Conservation (phyloP, 2,888 invertebrate genomes). For the Trachelus stipa region DNA sequence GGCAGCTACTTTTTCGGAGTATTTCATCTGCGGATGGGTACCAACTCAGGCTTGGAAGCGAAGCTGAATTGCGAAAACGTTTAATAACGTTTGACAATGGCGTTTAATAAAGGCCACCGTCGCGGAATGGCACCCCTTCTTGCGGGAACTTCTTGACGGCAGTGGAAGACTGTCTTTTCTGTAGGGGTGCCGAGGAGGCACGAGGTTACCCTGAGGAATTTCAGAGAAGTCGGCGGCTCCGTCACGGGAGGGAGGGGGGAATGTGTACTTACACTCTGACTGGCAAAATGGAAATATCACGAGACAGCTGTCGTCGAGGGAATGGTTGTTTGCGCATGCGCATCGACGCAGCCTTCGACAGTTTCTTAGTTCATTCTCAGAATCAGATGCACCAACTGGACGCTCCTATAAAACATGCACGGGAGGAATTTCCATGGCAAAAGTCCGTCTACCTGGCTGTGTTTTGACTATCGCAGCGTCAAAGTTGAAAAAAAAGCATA, state of each 20-base stretch:
- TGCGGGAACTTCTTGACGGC: neutral
- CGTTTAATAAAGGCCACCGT: neutral
- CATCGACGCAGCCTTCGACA: neutral
- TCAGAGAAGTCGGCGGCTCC: neutral
- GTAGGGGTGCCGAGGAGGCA: neutral
- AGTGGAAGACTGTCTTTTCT: neutral
- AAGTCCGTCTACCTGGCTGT: neutral
- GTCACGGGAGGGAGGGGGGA: neutral
- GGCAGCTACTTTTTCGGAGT: neutral
- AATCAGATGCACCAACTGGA: neutral
- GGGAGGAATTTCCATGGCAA: neutral
- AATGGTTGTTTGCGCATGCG: neutral
- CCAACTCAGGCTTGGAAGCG: neutral
- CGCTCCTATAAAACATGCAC: neutral
- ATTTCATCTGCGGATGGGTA: neutral
- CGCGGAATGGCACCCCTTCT: neutral
- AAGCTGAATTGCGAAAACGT: neutral
- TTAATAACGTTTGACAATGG: neutral
- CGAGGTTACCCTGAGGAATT: neutral
- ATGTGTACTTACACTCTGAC: neutral
- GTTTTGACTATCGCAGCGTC: neutral
- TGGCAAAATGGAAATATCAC: neutral
- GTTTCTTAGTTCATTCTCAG: neutral
- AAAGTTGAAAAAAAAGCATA: neutral
- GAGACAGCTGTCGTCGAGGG: neutral